phyloP scores from a whole-genome alignment of 37 sponge, comb jelly and placozoan species.

The Axinella damicornis region DNA sequence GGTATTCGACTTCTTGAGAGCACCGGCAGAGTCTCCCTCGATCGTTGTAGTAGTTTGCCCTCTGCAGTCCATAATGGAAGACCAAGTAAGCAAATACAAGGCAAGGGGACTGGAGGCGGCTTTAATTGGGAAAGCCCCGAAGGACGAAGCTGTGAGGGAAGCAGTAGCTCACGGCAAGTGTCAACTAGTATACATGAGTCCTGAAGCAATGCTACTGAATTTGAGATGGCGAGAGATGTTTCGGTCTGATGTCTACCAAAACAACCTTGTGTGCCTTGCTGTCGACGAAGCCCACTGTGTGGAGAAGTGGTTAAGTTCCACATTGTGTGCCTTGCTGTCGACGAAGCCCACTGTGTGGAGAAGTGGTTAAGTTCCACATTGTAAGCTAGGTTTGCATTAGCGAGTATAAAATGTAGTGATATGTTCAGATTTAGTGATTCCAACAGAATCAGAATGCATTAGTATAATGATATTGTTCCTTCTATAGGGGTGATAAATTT shows the following conservation, averaged over 20 bases:
- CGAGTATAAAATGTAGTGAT: too few species aligned
- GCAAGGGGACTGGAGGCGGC: conserved; percentile 2
- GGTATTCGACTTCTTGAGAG: conserved; percentile 17
- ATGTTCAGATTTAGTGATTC: too few species aligned
- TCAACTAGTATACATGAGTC: conserved; percentile 24
- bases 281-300: conserved; percentile 40
- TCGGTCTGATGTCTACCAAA: conserved; percentile 13
- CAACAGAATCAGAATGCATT: not conserved
- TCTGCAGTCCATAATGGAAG: conserved; percentile 38
- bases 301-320: not conserved
- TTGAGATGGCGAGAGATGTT: conserved; percentile 32
- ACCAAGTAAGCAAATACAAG: not conserved
- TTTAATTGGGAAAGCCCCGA: conserved; percentile 8
- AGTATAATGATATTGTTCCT: not conserved
- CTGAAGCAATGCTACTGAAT: conserved; percentile 20
- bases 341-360: too few species aligned
- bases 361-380: too few species aligned
- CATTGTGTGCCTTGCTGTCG: too few species aligned
- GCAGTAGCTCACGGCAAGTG: conserved; percentile 3
- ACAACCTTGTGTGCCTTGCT: conserved; percentile 1
- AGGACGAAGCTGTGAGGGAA: conserved; percentile 14
- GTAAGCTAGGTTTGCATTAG: too few species aligned
- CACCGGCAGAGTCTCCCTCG: not conserved
- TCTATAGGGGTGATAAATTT: conserved; percentile 41
- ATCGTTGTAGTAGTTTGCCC: conserved; percentile 41